A percentile compares a stretch with the other conserved stretches of the same genome.
phyloP scores from a whole-genome alignment of 2,797 vertebrate genomes.

The Spea hammondii region DNA sequence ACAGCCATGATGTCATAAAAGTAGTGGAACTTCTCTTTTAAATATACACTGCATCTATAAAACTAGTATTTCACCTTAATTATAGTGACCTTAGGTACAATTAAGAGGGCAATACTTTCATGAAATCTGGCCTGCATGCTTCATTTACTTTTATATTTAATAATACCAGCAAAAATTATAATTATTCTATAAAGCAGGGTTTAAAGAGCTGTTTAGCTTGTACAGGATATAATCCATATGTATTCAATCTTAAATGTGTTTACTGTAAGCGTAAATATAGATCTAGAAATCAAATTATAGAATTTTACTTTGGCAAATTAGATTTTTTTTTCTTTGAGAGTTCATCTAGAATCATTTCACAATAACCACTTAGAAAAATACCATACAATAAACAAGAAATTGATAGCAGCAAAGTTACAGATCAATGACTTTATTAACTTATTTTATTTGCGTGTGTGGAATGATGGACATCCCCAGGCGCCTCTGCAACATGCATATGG shows the following conservation, averaged over 20 bases:
- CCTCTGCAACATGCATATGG: no score
- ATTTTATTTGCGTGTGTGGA: neutral
- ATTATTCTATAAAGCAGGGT: neutral
- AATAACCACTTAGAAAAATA: neutral
- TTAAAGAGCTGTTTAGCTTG: neutral
- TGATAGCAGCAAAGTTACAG: neutral
- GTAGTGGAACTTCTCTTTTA: no score
- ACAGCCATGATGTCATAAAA: no score
- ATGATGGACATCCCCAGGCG: neutral
- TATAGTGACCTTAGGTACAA: no score
- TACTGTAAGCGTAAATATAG: neutral
- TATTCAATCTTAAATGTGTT: neutral
- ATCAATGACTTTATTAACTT: neutral
- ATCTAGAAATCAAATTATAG: neutral
- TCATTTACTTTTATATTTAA: no score
- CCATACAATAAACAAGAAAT: neutral
- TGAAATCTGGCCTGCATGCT: no score
- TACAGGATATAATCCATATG: neutral
- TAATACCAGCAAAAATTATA: no score
- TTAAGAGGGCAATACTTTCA: no score
- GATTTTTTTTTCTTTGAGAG: neutral
- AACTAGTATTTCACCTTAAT: no score
- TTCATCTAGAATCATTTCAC: conserved; percentile 6
- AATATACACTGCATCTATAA: neutral
- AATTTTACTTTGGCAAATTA: neutral